Base-by-base conservation (phyloP, 1,140 invertebrate species). In the Drosophila tani region DNA sequence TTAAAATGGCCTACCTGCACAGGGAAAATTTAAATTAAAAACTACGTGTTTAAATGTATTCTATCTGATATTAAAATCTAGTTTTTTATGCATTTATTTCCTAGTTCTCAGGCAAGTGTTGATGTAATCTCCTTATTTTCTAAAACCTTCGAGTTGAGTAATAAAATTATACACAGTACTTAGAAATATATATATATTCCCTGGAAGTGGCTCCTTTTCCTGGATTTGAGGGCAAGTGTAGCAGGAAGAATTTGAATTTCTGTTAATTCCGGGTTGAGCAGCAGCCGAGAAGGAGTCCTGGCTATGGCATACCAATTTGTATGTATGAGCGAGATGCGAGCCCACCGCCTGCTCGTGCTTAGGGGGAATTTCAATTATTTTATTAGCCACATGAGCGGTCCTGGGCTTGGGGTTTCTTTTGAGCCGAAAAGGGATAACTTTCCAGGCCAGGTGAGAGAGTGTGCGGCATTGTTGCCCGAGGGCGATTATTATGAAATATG, bases 401-500 rank as follows among this genome's bases (percentile, higher is more conserved):
- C 55, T 55, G 40, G 68, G 81, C 68, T 63, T 68, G 58, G 64
- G 68, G 81, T 49, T 87, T 84, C 80, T 41, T 66, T 77, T 63
- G 58, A 79, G 58, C 65, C 56, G 55, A 71, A 78, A 78, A 78
- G 81, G 84, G 81, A 87, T 84, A 84, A 81, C 66, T 77, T 70
- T 70, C 24, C 50, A 45, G 60, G 60, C 21, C 75, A 86, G 74
- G 82, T 84, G 75, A 83, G 64, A 82, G 78, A 49, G 43, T 40
- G 62, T 74, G 81, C 56, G 67, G 58, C 77, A 84, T 87, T 88
- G 83, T 87, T 83, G 81, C 67, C 83, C 71, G 62, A 82, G 67
- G 82, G 84, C 83, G 83, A 88, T 87, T 87, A 87, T 66, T 88
- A 88, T 87, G 62, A 87, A 87, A 87, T 88, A 87, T 87, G 83